These are phyloP conservation scores for Anthophora plumipes DNA, from an alignment of 2,888 invertebrate species.

Conservation along the genomic window DNA sequence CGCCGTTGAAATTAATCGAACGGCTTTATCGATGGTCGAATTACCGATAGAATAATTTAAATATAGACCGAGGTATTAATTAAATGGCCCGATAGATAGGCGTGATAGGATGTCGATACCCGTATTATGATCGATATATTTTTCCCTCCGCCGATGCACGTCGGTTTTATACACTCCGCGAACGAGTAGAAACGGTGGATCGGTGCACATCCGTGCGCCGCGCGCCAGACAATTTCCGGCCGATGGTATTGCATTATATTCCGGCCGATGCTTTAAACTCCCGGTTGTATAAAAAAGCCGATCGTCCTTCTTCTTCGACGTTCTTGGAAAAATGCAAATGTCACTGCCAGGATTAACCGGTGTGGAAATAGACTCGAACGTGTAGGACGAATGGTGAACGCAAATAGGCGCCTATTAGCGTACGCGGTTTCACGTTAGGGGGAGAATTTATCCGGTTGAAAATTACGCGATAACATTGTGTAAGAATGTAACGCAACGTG, in stretches of 20 bases:
- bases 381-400: conserved; percentile 12
- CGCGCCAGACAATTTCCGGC: conserved; percentile 69
- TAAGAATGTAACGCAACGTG: background rate
- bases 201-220: conserved; percentile 54
- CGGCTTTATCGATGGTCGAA: conserved; percentile 17
- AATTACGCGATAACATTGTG: background rate
- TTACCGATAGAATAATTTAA: conserved; percentile 18
- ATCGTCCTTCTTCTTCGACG: conserved; percentile 1
- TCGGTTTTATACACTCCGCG: conserved; percentile 37
- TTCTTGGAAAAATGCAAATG: conserved; percentile 47
- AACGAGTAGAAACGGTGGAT: conserved; percentile 25
- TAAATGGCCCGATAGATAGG: conserved; percentile 23
- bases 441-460: background rate
- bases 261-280: conserved; percentile 35
- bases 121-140: conserved; percentile 61
- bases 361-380: conserved; percentile 27
- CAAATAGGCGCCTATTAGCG: conserved; percentile 3
- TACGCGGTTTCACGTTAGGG: background rate
- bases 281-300: conserved; percentile 26
- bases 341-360: conserved; percentile 25
- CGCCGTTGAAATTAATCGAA: conserved; percentile 18
- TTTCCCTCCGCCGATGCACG: conserved; percentile 18
- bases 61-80: conserved; percentile 42
- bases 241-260: conserved; percentile 35
- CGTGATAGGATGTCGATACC: conserved; percentile 18